These are phyloP conservation scores for Platichthys stellatus DNA, from an alignment of 2,113 vertebrate genomes.

Conservation along the genomic window DNA sequence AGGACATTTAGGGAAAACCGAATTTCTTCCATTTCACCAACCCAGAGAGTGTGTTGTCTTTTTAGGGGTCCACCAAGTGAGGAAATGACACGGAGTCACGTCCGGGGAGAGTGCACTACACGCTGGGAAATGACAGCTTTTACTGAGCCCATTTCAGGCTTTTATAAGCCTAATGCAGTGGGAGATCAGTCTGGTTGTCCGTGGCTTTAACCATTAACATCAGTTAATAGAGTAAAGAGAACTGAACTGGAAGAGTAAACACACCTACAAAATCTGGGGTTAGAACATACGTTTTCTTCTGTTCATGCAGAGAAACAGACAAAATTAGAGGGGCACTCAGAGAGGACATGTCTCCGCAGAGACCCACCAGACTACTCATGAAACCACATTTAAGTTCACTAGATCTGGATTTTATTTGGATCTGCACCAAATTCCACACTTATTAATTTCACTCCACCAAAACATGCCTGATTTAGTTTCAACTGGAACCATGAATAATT, in stretches of 20 bases:
- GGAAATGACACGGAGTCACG: constrained; percentile 48
- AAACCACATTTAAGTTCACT: not conserved
- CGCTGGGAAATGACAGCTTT: constrained; percentile 73
- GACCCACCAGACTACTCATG: not conserved
- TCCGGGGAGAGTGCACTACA: constrained; percentile 42
- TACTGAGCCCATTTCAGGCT: constrained; percentile 67
- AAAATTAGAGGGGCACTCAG: too few relatives aligned
- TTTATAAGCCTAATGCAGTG: constrained; percentile 55
- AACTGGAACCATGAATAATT: too few relatives aligned
- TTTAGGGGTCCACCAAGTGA: constrained; percentile 55
- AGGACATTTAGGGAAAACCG: constrained; percentile 68
- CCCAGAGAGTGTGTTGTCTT: constrained; percentile 56
- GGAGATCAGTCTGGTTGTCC: constrained; percentile 27
- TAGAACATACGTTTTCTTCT: not conserved
- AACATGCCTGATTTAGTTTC: not conserved
- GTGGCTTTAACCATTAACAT: constrained; percentile 25
- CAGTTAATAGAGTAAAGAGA: constrained; percentile 11
- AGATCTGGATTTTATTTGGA: too few relatives aligned
- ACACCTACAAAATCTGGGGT: not conserved
- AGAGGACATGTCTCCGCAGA: too few relatives aligned
- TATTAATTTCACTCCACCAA: not conserved
- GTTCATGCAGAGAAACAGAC: not conserved
- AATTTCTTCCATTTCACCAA: constrained; percentile 57
- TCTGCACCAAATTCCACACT: not conserved
- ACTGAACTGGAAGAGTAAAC: constrained; percentile 11